These are phyloP conservation scores for Mesorhabditis sp. DNA, from an alignment of 2,888 invertebrate species.

Conservation along the genomic window DNA sequence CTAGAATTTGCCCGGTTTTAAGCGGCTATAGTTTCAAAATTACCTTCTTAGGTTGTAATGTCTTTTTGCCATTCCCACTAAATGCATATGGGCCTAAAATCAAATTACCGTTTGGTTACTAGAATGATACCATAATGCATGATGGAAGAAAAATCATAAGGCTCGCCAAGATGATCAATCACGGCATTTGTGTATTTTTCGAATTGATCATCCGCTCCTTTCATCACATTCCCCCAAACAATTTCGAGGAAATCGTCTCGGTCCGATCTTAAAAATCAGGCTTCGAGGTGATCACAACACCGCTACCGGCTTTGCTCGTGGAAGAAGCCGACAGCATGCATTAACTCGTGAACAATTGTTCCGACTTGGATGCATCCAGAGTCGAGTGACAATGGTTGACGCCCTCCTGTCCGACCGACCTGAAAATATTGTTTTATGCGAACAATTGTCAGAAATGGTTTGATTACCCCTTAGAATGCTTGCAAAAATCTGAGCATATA, in stretches of 20 bases:
- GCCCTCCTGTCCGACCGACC: slow-evolving; percentile 33
- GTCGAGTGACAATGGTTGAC: slow-evolving; percentile 52
- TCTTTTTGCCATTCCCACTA: slow-evolving; percentile 46
- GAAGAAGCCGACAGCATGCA: slow-evolving; percentile 57
- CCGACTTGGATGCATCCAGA: slow-evolving; percentile 56
- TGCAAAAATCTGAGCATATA: slow-evolving; percentile 14
- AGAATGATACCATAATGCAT: slow-evolving; percentile 59
- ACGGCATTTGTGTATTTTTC: slow-evolving; percentile 52
- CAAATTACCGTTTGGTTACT: slow-evolving; percentile 18
- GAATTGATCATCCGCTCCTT: slow-evolving; percentile 58
- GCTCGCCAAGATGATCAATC: slow-evolving; percentile 48
- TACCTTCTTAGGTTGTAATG: slow-evolving; percentile 56
- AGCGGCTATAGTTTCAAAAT: not conserved
- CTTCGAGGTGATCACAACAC: not conserved
- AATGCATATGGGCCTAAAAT: slow-evolving; percentile 27
- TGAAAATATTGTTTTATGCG: slow-evolving; percentile 13
- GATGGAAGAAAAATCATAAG: slow-evolving; percentile 51
- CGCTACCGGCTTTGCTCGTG: slow-evolving; percentile 53
- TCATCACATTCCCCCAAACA: slow-evolving; percentile 58
- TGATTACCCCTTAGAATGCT: slow-evolving; percentile 19
- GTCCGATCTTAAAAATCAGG: slow-evolving; percentile 55
- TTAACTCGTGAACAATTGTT: slow-evolving; percentile 47
- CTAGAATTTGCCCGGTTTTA: slow-evolving; percentile 17
- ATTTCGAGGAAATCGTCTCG: slow-evolving; percentile 61
- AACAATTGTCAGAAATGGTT: not conserved